Evolutionary conservation across 2,113 vertebrate species (phyloP).

Genomic region (Beaufortia kweichowensis): DNA sequence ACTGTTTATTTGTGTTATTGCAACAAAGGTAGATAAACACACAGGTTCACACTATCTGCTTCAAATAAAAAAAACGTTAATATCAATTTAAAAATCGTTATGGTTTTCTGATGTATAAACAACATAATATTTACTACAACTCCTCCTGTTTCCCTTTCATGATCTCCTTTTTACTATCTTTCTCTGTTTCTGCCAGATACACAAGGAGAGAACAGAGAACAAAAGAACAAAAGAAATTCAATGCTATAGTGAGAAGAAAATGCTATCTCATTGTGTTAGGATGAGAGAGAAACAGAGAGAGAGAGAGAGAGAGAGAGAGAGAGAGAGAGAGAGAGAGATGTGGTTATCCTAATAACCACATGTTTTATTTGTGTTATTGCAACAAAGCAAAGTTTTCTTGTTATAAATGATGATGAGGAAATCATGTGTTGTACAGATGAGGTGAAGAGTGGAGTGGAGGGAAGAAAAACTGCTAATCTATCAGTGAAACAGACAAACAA

Average conservation of each 20-base stretch:
- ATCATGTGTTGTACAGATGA: conserved; percentile 31
- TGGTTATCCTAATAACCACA: too few relatives aligned
- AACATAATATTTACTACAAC: background rate
- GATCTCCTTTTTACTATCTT: background rate
- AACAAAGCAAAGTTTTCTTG: background rate
- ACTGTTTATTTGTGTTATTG: too few relatives aligned
- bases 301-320: too few relatives aligned
- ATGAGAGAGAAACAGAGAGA: background rate
- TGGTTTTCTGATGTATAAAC: background rate
- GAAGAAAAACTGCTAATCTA: conserved; percentile 1
- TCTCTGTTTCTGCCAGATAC: background rate
- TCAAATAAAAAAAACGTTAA: too few relatives aligned
- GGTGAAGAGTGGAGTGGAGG: background rate
- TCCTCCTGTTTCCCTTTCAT: background rate
- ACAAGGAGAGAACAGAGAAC: background rate
- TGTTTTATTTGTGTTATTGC: too few relatives aligned
- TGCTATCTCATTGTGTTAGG: background rate
- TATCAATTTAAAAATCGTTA: too few relatives aligned
- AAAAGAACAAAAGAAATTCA: conserved; percentile 5
- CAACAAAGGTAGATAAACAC: too few relatives aligned
- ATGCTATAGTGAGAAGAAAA: background rate
- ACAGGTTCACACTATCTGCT: too few relatives aligned
- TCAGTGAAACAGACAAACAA: conserved; percentile 18
- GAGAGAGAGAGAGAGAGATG: too few relatives aligned
- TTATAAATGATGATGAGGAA: background rate